These are phyloP conservation scores for Ctena decussata DNA, from an alignment of 2,888 invertebrate species.

Conservation along the genomic window DNA sequence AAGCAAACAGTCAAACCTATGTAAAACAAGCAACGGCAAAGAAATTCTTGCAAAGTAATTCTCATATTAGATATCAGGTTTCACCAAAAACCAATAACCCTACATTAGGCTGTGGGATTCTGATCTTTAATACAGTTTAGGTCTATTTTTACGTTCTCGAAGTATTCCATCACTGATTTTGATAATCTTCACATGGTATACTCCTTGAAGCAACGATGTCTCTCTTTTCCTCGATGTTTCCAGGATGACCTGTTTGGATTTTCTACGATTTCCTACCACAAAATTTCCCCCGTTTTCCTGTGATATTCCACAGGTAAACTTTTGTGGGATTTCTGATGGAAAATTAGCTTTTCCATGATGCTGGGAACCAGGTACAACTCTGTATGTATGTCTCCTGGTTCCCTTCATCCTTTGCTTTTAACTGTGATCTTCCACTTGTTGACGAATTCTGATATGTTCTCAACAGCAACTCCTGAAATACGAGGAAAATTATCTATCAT, in stretches of 20 bases:
- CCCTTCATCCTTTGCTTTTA: slow-evolving; percentile 90
- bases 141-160: too few relatives aligned
- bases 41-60: not conserved
- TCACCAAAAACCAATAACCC: too few relatives aligned
- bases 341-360: not conserved
- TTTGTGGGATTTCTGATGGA: not conserved
- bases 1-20: too few relatives aligned
- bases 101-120: too few relatives aligned
- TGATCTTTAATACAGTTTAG: too few relatives aligned
- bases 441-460: slow-evolving; percentile 94
- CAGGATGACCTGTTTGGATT: not conserved
- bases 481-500: too few relatives aligned
- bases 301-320: not conserved
- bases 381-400: not conserved
- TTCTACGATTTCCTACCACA: not conserved
- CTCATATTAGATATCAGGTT: too few relatives aligned
- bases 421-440: slow-evolving; percentile 93
- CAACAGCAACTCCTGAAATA: slow-evolving; percentile 92
- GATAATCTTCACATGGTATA: too few relatives aligned
- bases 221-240: not conserved
- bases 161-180: too few relatives aligned
- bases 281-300: not conserved
- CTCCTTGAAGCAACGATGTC: too few relatives aligned
- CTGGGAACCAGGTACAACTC: not conserved
- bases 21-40: too few relatives aligned